phyloP scores from a whole-genome alignment of 2,113 vertebrate species.

The Apeltes quadracus region DNA sequence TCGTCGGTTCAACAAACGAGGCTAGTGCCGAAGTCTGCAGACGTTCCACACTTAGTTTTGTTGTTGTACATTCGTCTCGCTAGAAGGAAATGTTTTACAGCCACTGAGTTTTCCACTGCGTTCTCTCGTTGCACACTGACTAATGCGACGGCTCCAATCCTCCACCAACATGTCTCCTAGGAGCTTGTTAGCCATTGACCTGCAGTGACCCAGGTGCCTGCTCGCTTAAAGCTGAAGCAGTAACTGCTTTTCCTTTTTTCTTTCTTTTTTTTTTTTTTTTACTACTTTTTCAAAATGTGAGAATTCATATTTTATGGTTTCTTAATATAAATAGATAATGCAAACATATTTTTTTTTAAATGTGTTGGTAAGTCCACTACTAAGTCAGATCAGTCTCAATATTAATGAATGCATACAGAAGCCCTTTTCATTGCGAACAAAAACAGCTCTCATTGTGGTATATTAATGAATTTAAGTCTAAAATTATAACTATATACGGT shows the following conservation, averaged over 20 bases:
- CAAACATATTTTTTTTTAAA: background rate
- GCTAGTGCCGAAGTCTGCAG: too few species aligned
- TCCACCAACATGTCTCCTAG: conserved; percentile 65
- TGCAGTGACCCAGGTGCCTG: conserved; percentile 57
- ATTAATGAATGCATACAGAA: background rate
- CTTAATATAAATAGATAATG: background rate
- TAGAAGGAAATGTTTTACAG: conserved; percentile 58
- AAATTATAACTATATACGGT: background rate
- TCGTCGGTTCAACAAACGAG: conserved; percentile 4
- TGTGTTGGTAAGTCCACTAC: background rate
- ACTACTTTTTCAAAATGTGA: background rate
- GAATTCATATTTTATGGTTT: background rate
- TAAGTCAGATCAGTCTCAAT: background rate
- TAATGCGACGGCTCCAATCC: conserved; percentile 54
- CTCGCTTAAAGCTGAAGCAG: conserved; percentile 48
- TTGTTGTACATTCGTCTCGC: conserved; percentile 46
- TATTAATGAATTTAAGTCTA: background rate
- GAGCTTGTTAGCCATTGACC: conserved; percentile 73
- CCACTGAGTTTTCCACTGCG: conserved; percentile 58
- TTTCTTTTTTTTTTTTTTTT: background rate
- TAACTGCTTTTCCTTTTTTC: conserved; percentile 9
- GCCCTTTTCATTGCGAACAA: background rate
- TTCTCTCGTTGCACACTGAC: conserved; percentile 61
- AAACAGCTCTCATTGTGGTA: background rate
- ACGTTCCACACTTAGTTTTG: conserved; percentile 38